Evolutionary conservation across 2,797 vertebrate species (phyloP), one percentile per base, ranked within the genome.

Genomic region (Enteromius paludinosus): DNA sequence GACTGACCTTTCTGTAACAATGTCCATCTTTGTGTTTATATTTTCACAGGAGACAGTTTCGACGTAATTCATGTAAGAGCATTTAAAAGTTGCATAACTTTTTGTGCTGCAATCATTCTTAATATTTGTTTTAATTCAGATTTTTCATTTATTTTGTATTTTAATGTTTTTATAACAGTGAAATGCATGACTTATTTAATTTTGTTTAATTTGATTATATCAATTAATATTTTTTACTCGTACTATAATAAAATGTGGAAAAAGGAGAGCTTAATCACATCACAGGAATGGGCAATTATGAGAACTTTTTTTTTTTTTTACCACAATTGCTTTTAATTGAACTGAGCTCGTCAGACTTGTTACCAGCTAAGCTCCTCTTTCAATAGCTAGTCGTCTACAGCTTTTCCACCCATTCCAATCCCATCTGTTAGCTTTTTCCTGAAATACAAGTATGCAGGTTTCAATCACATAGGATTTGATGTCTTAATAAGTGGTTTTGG

Each of bases 301-400:
- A 47, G 43, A 8, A 15, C 11, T 69, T 17, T 45, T 41, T 38
- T 38, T 1, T 35, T 38, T 38, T 35, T 38, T 47, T 47, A 5
- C 4, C 2, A 1, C 30, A 12, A 52, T 52, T 7, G 9, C 9
- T 71, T 71, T 71, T 71, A 49, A 49, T 12, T 20, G 25, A 33
- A 33, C 28, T 52, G 18, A 35, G 10, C 47, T n/a, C 12, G 47
- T 72, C 47, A 33, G 70, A 72, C 70, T 72, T 49, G 69, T 72
- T 72, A 56, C 3, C 54, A 74, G 45, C 45, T 56, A 56, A 74
- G 20, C 71, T 56, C 20, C 25, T 72, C 23, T 47, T 47, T 68
- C 35, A 43, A 25, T 23, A 69, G 38, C 14, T 14, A 43, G 38
- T 72, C 25, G 6, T 33, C 61, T 62, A 54, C 52, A 5, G 68